Percentiles rank a stretch among this genome's conserved stretches.
phyloP scores from a whole-genome alignment of 1,140 invertebrate genomes.

The Babylonia areolata region DNA sequence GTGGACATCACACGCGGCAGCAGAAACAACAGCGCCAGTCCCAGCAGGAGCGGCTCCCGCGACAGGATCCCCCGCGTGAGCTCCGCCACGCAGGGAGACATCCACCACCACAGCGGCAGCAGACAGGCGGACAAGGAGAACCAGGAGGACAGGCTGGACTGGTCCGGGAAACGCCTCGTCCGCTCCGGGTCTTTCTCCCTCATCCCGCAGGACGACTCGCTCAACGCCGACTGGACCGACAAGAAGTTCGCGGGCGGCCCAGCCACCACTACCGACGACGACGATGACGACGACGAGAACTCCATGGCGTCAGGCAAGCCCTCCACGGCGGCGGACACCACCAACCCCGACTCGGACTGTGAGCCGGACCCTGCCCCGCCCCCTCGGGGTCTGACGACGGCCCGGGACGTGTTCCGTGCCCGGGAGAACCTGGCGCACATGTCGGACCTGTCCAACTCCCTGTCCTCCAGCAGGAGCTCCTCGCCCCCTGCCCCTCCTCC shows the following conservation, averaged over 20 bases:
- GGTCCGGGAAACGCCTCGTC: constrained; percentile 66
- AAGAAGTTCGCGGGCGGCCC: constrained; percentile 32
- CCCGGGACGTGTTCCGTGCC: constrained; percentile 42
- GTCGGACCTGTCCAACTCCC: constrained; percentile 49
- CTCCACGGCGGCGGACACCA: constrained; percentile 13
- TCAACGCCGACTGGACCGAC: constrained; percentile 62
- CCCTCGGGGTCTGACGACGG: constrained; percentile 39
- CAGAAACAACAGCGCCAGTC: not conserved
- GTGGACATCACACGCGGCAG: constrained; percentile 30
- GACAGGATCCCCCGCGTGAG: constrained; percentile 6
- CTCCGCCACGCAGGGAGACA: not conserved
- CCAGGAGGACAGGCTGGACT: constrained; percentile 49
- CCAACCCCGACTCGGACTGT: constrained; percentile 11
- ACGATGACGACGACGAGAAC: constrained; percentile 33
- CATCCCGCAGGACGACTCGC: constrained; percentile 63
- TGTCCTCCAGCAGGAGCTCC: constrained; percentile 49
- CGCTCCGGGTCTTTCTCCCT: constrained; percentile 63
- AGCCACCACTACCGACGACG: no score
- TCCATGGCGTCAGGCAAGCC: constrained; percentile 23
- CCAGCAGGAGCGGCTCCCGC: not conserved
- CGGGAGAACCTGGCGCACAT: constrained; percentile 57
- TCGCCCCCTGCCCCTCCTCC: constrained; percentile 1
- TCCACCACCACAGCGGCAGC: not conserved
- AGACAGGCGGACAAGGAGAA: constrained; percentile 5
- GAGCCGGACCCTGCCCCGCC: constrained; percentile 36